Conservation (phyloP, 2,888 invertebrate genomes). For the Lumbricus terrestris region DNA sequence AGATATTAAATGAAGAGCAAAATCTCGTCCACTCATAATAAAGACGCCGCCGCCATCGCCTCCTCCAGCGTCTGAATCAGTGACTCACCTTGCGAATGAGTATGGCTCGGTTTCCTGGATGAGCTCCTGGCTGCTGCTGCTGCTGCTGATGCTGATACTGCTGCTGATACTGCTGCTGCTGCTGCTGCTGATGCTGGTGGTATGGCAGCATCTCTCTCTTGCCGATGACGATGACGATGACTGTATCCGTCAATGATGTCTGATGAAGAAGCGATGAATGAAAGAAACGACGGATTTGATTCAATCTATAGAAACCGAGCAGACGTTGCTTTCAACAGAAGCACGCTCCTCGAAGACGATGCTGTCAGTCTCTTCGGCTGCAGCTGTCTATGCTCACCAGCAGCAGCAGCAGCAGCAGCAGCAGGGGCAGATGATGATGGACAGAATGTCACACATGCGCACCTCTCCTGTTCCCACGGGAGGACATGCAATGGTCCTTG, state of each 20-base stretch:
- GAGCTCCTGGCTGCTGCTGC: not conserved
- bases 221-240: too few species aligned
- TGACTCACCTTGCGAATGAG: not conserved
- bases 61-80: too few species aligned
- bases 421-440: not conserved
- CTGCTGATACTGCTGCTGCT: too few species aligned
- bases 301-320: not conserved
- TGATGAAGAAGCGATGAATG: not conserved
- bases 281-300: not conserved
- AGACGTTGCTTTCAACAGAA: not conserved
- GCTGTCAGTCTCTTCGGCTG: not conserved
- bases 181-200: too few species aligned
- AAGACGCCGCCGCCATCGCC: not conserved
- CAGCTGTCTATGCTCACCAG: not conserved
- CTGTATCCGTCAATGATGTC: not conserved
- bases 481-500: not conserved
- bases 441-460: not conserved
- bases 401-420: too few species aligned
- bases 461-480: not conserved
- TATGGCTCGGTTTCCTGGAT: not conserved
- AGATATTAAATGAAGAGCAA: not conserved
- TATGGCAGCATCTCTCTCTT: not conserved
- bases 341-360: too few species aligned
- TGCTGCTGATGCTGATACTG: not conserved
- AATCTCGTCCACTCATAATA: not conserved